Percentiles rank a stretch among this genome's conserved stretches.
Conservation (phyloP, 2,888 invertebrate genomes). For the Ametastegia equiseti region DNA sequence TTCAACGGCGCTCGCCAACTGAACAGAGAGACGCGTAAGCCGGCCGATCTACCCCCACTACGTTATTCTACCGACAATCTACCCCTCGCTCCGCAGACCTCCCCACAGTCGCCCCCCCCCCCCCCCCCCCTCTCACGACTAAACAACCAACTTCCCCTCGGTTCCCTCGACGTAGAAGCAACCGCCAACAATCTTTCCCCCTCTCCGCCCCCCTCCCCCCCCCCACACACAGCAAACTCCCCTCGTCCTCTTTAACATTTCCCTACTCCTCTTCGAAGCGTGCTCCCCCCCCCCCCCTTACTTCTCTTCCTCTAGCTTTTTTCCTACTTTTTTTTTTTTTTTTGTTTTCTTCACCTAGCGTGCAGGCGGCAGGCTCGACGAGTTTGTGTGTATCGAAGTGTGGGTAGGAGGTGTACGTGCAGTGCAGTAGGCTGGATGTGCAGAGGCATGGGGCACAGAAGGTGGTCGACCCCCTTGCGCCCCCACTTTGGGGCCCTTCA, state of each 20-base stretch:
- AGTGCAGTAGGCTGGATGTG: neutral
- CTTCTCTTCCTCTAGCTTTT: neutral
- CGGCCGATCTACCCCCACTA: conserved; percentile 61
- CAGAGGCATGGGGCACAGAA: neutral
- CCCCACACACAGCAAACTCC: neutral
- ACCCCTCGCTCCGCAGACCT: conserved; percentile 19
- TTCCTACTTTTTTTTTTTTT: neutral
- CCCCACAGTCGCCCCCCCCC: neutral
- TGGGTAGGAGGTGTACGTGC: neutral
- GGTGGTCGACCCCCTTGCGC: conserved; percentile 4
- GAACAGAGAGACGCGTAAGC: conserved; percentile 71
- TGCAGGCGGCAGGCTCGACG: conserved; percentile 17
- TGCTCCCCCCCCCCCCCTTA: neutral
- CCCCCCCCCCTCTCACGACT: neutral
- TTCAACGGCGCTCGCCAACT: conserved; percentile 75
- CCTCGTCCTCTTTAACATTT: conserved; percentile 38
- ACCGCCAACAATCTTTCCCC: conserved; percentile 31
- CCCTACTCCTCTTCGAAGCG: neutral
- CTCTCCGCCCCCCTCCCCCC: neutral
- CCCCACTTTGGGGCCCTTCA: conserved; percentile 32
- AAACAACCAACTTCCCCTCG: conserved; percentile 2
- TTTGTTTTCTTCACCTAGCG: conserved; percentile 30
- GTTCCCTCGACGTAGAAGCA: conserved; percentile 5
- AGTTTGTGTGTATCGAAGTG: too few relatives aligned
- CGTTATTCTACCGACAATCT: neutral